Conservation (phyloP, 2,888 invertebrate species). For the Hypselothyrea guttata region DNA sequence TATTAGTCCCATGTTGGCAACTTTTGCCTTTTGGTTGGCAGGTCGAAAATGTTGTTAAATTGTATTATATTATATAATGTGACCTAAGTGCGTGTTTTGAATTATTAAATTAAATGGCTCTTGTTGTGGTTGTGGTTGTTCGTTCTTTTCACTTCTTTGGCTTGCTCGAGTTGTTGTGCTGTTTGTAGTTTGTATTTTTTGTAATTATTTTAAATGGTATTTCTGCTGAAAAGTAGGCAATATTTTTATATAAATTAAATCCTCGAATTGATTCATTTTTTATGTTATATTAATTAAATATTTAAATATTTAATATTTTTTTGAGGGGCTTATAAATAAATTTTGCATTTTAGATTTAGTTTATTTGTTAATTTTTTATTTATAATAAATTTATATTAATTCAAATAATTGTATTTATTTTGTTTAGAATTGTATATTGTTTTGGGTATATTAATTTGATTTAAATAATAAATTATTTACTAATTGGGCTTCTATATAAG, state of each 20-base stretch:
- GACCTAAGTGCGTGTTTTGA: conserved; percentile 57
- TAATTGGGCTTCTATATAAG: no score
- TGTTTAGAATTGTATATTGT: no score
- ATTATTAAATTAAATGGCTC: conserved; percentile 67
- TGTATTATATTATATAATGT: conserved; percentile 60
- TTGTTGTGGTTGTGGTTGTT: conserved; percentile 23
- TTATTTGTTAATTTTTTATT: no score
- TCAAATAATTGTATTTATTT: no score
- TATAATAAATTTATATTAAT: no score
- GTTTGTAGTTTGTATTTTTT: conserved; percentile 19
- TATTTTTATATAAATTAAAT: conserved; percentile 1
- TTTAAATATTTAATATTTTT: no score
- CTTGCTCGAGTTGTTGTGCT: conserved; percentile 1
- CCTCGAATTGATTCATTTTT: no score
- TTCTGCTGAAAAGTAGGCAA: conserved; percentile 52
- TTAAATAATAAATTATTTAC: no score
- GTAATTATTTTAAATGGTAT: conserved; percentile 67
- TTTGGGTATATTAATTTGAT: no score
- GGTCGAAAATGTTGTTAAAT: conserved; percentile 36
- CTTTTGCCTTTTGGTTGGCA: conserved; percentile 32
- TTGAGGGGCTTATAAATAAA: no score
- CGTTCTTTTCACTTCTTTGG: conserved; percentile 6
- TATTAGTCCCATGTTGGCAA: conserved; percentile 80
- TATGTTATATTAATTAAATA: no score
- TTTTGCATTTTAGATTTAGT: no score